These are phyloP conservation scores for Anabacerthia variegaticeps DNA, from an alignment of 2,797 vertebrate genomes.

Conservation along the genomic window DNA sequence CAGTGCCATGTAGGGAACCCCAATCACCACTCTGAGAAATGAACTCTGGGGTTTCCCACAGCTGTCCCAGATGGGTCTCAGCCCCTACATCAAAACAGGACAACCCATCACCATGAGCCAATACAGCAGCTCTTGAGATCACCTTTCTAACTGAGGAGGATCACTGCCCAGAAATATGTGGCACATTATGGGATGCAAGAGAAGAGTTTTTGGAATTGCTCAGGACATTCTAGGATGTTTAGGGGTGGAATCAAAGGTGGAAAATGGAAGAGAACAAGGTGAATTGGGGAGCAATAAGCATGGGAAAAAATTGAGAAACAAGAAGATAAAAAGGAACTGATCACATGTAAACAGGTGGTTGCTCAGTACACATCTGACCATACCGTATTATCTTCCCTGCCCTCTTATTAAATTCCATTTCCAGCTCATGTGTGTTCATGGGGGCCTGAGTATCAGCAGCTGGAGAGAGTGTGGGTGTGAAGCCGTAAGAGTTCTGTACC, in stretches of 20 bases:
- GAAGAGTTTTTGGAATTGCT: not conserved
- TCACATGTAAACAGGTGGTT: not conserved
- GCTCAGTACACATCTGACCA: not conserved
- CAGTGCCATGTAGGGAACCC: not conserved
- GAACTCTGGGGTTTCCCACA: not conserved
- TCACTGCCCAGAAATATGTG: not conserved
- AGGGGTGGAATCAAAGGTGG: not conserved
- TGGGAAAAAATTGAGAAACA: not conserved
- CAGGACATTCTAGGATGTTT: not conserved
- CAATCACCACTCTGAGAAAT: not conserved
- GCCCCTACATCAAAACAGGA: not conserved
- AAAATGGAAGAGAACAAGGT: not conserved
- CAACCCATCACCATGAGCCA: not conserved
- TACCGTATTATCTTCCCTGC: not conserved
- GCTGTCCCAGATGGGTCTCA: not conserved
- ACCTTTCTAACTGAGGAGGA: not conserved
- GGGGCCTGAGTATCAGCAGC: not conserved
- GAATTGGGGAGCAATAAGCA: not conserved
- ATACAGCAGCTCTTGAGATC: not conserved
- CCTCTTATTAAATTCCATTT: not conserved
- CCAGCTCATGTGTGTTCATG: not conserved
- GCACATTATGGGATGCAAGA: not conserved
- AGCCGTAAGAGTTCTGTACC: not conserved
- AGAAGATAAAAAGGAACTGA: not conserved
- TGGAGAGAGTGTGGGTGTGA: not conserved